Conservation (phyloP, 2,797 vertebrate species). For the Hippoglossus hippoglossus region DNA sequence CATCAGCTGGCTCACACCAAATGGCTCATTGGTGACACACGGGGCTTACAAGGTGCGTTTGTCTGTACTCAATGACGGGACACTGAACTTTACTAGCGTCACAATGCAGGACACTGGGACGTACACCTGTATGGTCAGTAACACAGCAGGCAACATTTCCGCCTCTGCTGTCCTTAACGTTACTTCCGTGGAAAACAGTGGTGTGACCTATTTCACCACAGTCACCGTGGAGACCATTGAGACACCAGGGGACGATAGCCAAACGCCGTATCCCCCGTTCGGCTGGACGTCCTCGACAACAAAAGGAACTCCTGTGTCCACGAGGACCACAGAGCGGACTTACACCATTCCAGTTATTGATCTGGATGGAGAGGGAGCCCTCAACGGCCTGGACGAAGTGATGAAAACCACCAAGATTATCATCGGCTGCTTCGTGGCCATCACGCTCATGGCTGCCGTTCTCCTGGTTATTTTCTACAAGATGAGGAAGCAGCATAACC, state of each 20-base stretch:
- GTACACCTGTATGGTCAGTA: conserved; percentile 99
- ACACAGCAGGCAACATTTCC: conserved; percentile 97
- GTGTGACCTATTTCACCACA: conserved; percentile 97
- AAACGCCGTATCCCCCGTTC: conserved; percentile 92
- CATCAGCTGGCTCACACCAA: conserved; percentile 97
- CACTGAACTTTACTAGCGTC: conserved; percentile 96
- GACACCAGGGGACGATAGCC: conserved; percentile 90
- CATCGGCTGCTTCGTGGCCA: conserved; percentile 99
- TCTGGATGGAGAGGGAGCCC: conserved; percentile 86
- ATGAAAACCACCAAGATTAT: conserved; percentile 99
- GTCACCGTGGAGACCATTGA: conserved; percentile 99
- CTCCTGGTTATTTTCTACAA: conserved; percentile 99
- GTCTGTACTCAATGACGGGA: conserved; percentile 96
- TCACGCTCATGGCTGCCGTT: conserved; percentile 99
- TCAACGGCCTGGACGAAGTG: conserved; percentile 95
- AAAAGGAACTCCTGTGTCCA: conserved; percentile 91
- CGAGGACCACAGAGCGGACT: conserved; percentile 93
- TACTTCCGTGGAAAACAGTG: conserved; percentile 91
- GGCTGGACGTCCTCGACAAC: conserved; percentile 93
- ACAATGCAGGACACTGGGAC: conserved; percentile 96
- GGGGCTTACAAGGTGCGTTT: conserved; percentile 95
- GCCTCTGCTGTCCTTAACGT: conserved; percentile 97
- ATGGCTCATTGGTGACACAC: conserved; percentile 96
- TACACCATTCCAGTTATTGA: conserved; percentile 95
- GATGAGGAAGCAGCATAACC: conserved; percentile 99